Percentiles rank a stretch among this genome's conserved stretches.
phyloP scores from a whole-genome alignment of 2,113 vertebrate genomes.

The Rhegmatorhina hoffmannsi region DNA sequence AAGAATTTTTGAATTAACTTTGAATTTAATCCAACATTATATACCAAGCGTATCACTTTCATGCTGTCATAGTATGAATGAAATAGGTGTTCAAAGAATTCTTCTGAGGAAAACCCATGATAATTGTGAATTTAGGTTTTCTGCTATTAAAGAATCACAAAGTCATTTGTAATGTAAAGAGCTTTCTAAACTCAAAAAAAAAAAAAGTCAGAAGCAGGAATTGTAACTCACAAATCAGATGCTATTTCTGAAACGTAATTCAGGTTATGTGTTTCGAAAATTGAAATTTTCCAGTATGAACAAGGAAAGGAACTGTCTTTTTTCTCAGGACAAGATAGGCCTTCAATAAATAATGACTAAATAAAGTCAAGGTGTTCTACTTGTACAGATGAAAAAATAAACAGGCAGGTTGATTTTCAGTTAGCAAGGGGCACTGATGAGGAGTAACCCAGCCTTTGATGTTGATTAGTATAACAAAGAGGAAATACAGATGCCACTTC shows the following conservation, averaged over 20 bases:
- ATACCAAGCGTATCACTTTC: background rate
- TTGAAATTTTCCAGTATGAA: background rate
- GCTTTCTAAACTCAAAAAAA: background rate
- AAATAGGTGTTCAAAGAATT: background rate
- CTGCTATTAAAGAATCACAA: background rate
- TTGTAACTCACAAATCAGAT: background rate
- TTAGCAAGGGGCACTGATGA: slow-evolving; percentile 27
- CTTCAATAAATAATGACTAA: slow-evolving; percentile 16
- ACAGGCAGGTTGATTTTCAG: slow-evolving; percentile 3
- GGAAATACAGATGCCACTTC: slow-evolving; percentile 8
- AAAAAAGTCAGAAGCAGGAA: background rate
- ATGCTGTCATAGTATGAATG: background rate
- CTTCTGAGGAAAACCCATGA: background rate
- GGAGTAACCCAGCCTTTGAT: slow-evolving; percentile 49
- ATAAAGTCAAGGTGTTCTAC: slow-evolving; percentile 32
- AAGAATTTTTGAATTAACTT: background rate
- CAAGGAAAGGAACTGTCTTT: slow-evolving; percentile 13
- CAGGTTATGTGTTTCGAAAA: background rate
- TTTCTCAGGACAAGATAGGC: background rate
- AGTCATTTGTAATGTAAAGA: background rate
- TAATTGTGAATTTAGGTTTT: background rate
- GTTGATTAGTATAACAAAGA: slow-evolving; percentile 21
- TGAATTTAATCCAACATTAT: background rate
- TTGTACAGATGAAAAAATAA: slow-evolving; percentile 42
- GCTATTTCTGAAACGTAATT: background rate